Evolutionary conservation across 1,140 invertebrate species (phyloP).

Genomic region (Pseudomyrmex flavicornis): DNA sequence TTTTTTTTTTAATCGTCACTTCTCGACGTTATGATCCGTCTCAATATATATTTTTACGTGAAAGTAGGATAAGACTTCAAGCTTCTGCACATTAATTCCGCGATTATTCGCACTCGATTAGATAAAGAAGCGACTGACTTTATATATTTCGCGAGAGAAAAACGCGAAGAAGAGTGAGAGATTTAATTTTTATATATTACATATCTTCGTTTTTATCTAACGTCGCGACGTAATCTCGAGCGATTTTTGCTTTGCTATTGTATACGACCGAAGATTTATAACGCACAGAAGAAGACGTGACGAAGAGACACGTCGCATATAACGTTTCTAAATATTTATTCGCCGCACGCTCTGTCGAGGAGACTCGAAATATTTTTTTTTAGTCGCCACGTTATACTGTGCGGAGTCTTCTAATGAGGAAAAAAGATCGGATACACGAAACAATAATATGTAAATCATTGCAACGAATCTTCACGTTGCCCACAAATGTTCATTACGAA

Average conservation of each 20-base stretch:
- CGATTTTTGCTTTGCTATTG: too few relatives aligned
- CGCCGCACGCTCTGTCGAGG: neutral
- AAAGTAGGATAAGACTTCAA: neutral
- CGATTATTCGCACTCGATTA: slow-evolving; percentile 3
- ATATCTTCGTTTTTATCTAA: slow-evolving; percentile 12
- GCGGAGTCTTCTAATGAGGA: neutral
- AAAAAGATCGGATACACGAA: neutral
- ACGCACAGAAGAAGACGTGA: too few relatives aligned
- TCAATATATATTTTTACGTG: neutral
- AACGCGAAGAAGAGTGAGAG: too few relatives aligned
- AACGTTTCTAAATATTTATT: slow-evolving; percentile 43
- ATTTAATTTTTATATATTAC: neutral
- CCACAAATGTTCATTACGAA: too few relatives aligned
- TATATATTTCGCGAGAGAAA: neutral
- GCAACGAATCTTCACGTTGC: too few relatives aligned
- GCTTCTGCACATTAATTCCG: neutral
- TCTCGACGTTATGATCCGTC: neutral
- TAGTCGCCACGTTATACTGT: neutral
- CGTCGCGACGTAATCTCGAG: too few relatives aligned
- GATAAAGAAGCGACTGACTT: slow-evolving; percentile 6
- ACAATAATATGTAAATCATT: neutral
- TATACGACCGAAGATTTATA: too few relatives aligned
- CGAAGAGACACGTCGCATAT: neutral
- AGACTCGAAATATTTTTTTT: slow-evolving; percentile 40
- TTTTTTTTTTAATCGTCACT: neutral